Base-by-base conservation (phyloP, 2,113 vertebrate species). In the Gobio gobio region DNA sequence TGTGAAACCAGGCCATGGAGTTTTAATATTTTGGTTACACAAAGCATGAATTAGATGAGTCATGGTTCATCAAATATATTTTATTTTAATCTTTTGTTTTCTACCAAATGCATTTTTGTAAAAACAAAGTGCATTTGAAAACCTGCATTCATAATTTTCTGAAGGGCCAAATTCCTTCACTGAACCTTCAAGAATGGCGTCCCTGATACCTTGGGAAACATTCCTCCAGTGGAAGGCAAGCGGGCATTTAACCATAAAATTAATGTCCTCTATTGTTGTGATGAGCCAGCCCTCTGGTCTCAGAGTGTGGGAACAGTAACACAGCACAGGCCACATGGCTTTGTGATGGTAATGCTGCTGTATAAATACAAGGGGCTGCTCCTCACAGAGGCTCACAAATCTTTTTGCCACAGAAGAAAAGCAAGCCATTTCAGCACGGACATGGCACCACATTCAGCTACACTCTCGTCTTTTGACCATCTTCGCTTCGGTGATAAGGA, bases 251-350 rank as follows among this genome's bases (percentile, higher is more conserved):
- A 90, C 90, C 88, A 91, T 94, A 93, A 94, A 94, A 93, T 93
- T 90, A 91, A 84, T 90, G 90, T 90, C 90, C 85, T 47, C 89
- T 86, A 94, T 95, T 94, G 94, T 95, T 93, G 90, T 74, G 74
- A 81, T 88, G 91, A 89, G 90, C 92, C 73, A 88, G 90, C 92
- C 93, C 92, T 93, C 90, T 89, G 93, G 91, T 92, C 81, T 76
- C 89, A 68, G 92, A 94, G 93, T 95, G 94, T 95, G 94, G 94
- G 95, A 95, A 95, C 93, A 93, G 92, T 88, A 93, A 91, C 92
- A 85, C 89, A 87, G 90, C 91, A 91, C 91, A 85, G 91, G 91
- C 90, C 93, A 93, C 93, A 93, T 92, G 94, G 90, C 93, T 95
- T 95, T 95, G 93, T 95, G 90, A 95, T 95, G 94, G 88, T 94